Conservation (phyloP, 2,797 vertebrate species). For the Paedocypris micromegethes region DNA sequence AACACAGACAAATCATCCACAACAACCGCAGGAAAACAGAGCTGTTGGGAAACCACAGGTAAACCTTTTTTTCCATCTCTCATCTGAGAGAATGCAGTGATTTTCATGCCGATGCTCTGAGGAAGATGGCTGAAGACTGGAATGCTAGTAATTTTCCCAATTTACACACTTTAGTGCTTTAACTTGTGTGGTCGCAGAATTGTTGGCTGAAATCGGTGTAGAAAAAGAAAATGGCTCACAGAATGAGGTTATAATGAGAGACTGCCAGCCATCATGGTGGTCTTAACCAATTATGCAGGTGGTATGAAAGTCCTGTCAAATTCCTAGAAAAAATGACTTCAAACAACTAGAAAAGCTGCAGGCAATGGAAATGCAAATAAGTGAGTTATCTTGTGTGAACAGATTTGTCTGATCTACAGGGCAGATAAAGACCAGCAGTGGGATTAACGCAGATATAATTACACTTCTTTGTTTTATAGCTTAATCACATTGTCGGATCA, state of each 20-base stretch:
- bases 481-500: background rate
- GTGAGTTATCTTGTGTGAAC: background rate
- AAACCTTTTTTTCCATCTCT: background rate
- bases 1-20: constrained; percentile 2
- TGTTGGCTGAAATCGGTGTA: background rate
- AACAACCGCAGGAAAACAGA: background rate
- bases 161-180: too few species aligned
- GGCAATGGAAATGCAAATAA: background rate
- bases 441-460: background rate
- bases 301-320: background rate
- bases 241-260: background rate
- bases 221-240: background rate
- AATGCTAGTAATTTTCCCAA: background rate
- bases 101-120: constrained; percentile 1
- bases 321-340: background rate
- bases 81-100: constrained; percentile 1
- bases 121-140: background rate
- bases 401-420: background rate
- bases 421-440: background rate
- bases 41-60: background rate
- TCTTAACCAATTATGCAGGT: constrained; percentile 1
- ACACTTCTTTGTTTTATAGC: background rate
- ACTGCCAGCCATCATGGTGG: background rate
- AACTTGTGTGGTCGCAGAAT: too few species aligned
- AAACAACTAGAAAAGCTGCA: background rate